Evolutionary conservation across 2,797 vertebrate species (phyloP).

Genomic region (Etheostoma perlongum): DNA sequence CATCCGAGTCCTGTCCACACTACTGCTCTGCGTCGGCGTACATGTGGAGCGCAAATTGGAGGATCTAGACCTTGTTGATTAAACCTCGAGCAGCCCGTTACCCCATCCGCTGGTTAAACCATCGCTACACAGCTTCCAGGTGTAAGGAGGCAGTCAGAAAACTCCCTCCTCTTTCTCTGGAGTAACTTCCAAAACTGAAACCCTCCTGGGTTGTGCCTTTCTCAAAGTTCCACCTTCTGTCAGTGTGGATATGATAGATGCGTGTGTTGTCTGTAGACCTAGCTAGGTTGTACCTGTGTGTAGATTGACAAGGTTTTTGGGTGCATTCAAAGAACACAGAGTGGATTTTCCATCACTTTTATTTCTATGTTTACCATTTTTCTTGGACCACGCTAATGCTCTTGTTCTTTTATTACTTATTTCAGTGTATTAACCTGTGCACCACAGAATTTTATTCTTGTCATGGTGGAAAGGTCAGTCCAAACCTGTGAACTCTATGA

Average conservation of each 20-base stretch:
- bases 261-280: constrained; percentile 21
- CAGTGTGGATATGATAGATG: constrained; percentile 26
- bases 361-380: constrained; percentile 16
- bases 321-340: constrained; percentile 5
- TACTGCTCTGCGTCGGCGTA: not conserved
- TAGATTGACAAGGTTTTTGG: constrained; percentile 2
- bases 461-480: not conserved
- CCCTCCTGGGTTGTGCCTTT: constrained; percentile 66
- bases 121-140: not conserved
- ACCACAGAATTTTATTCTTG: not conserved
- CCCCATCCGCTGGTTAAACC: constrained; percentile 1
- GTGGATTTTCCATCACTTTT: not conserved
- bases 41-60: constrained; percentile 8
- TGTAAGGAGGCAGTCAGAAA: not conserved
- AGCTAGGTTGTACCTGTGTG: constrained; percentile 17
- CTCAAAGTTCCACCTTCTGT: constrained; percentile 32
- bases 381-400: constrained; percentile 36
- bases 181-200: constrained; percentile 3
- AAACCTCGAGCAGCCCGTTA: constrained; percentile 8
- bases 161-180: not conserved
- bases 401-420: constrained; percentile 2
- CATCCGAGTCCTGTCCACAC: constrained; percentile 6
- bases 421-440: constrained; percentile 6
- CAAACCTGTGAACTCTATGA: not conserved
- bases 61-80: not conserved